Conservation (phyloP, 2,888 invertebrate species). For the Netelia fuscicornis region DNA sequence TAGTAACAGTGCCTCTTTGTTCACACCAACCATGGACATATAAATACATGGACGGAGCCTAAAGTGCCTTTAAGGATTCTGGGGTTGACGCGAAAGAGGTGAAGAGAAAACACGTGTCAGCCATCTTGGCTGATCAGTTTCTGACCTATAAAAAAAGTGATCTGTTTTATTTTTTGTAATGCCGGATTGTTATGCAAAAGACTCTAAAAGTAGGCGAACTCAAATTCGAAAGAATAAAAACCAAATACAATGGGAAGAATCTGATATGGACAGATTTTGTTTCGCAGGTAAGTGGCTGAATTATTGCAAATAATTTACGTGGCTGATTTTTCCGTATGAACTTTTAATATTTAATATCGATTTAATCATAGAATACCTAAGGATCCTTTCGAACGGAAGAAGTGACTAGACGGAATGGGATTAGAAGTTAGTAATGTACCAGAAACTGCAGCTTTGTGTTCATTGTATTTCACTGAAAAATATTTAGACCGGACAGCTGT, state of each 20-base stretch:
- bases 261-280: not conserved
- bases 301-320: no score
- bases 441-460: not conserved
- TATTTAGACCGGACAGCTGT: not conserved
- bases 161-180: no score
- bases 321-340: not conserved
- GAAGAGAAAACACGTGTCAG: no score
- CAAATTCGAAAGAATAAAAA: not conserved
- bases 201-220: not conserved
- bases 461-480: not conserved
- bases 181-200: constrained; percentile 11
- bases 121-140: no score
- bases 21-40: no score
- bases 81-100: no score
- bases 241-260: not conserved
- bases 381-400: not conserved
- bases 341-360: not conserved
- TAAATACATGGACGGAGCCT: no score
- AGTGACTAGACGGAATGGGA: constrained; percentile 2
- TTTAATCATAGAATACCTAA: not conserved
- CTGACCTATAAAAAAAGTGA: no score
- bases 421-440: not conserved
- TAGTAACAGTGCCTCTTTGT: no score
- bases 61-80: no score
- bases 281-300: not conserved